phyloP scores from a whole-genome alignment of 2,797 vertebrate genomes.

The Sebastes wilsoni region DNA sequence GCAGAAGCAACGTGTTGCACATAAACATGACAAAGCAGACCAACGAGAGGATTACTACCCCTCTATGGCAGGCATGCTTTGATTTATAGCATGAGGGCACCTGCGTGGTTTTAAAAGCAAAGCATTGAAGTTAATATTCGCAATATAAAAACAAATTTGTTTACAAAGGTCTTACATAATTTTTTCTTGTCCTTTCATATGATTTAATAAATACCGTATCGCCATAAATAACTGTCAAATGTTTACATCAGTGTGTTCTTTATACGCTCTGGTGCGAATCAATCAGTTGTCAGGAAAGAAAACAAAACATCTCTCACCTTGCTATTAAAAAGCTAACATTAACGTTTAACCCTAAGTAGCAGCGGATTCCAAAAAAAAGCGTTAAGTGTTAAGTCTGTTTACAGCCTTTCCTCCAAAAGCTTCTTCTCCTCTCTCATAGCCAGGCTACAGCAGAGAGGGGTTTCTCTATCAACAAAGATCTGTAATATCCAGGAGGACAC shows the following conservation, averaged over 20 bases:
- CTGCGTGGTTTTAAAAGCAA: neutral
- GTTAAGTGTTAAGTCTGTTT: neutral
- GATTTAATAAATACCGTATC: neutral
- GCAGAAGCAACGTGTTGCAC: constrained; percentile 30
- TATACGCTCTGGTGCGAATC: neutral
- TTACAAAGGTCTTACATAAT: neutral
- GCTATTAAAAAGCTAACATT: neutral
- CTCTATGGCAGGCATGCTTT: neutral
- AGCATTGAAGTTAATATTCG: neutral
- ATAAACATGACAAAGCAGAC: constrained; percentile 16
- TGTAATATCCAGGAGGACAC: neutral
- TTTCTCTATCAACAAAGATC: neutral
- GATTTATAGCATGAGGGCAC: neutral
- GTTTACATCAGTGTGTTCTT: neutral
- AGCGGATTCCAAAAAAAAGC: neutral
- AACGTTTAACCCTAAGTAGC: neutral
- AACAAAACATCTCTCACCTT: neutral
- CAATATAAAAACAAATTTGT: neutral
- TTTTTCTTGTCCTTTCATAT: neutral
- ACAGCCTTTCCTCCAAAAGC: neutral
- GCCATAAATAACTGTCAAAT: neutral
- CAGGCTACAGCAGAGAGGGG: neutral
- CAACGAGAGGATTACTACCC: constrained; percentile 2
- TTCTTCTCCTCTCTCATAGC: neutral
- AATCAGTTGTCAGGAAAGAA: neutral